A percentile compares a stretch with the other conserved stretches of the same genome.
Evolutionary conservation across 2,113 vertebrate species (phyloP).

Genomic region (Siphamia tubifer): DNA sequence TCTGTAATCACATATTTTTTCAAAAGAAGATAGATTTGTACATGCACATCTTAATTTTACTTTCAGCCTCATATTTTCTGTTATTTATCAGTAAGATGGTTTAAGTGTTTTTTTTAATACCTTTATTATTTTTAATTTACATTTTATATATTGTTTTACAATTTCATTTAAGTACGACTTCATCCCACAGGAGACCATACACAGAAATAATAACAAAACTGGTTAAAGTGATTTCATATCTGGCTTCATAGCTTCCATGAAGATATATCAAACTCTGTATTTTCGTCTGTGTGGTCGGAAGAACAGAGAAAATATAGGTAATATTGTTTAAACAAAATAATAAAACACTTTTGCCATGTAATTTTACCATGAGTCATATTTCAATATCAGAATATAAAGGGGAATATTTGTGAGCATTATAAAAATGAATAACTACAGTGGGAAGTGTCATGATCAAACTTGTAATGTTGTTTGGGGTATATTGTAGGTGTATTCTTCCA

Average conservation of each 20-base stretch:
- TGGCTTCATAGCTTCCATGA: constrained; percentile 38
- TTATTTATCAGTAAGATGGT: neutral
- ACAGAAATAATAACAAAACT: constrained; percentile 35
- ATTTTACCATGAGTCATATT: constrained; percentile 71
- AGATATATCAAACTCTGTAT: constrained; percentile 62
- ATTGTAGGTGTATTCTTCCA: constrained; percentile 71
- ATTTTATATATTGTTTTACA: constrained; percentile 24
- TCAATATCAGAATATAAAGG: constrained; percentile 73
- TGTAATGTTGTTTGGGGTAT: constrained; percentile 75
- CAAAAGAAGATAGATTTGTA: too few relatives aligned
- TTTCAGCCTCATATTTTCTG: neutral
- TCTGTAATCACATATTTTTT: too few relatives aligned
- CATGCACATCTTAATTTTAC: neutral
- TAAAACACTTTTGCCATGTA: constrained; percentile 67
- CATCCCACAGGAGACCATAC: constrained; percentile 1
- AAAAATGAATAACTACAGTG: constrained; percentile 72
- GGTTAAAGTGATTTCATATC: constrained; percentile 60
- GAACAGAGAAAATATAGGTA: constrained; percentile 49
- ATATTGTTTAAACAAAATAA: constrained; percentile 74
- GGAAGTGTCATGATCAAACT: constrained; percentile 74
- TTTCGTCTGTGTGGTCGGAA: constrained; percentile 16
- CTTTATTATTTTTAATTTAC: constrained; percentile 17
- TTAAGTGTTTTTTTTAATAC: constrained; percentile 1
- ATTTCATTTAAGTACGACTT: constrained; percentile 32
- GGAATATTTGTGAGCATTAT: constrained; percentile 66